A percentile compares a stretch with the other conserved stretches of the same genome.
These are phyloP conservation scores for Drosophila sulfurigaster DNA, from an alignment of 1,140 invertebrate species.

Conservation along the genomic window DNA sequence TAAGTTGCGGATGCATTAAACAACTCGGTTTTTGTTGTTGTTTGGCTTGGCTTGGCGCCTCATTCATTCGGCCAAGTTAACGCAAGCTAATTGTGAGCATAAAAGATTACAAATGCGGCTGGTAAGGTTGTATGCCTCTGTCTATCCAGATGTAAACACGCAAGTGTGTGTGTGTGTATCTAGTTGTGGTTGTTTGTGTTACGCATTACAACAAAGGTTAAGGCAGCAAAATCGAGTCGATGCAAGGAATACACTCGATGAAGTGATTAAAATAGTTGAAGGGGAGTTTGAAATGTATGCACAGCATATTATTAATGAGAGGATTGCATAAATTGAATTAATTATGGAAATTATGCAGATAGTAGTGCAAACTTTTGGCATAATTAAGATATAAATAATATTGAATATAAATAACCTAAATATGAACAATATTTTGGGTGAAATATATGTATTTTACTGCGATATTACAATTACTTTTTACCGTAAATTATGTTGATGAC, in stretches of 20 bases:
- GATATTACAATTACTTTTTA: too few relatives aligned
- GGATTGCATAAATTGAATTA: too few relatives aligned
- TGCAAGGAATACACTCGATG: constrained; percentile 8
- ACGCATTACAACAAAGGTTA: constrained; percentile 3
- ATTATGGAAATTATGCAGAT: too few relatives aligned
- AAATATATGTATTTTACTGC: too few relatives aligned
- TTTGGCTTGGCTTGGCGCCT: constrained; percentile 19
- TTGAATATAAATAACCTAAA: too few relatives aligned
- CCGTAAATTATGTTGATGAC: too few relatives aligned
- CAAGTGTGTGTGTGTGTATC: not conserved
- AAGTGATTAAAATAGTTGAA: not conserved
- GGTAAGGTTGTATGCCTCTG: constrained; percentile 28
- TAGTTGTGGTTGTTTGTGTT: not conserved
- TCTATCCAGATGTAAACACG: constrained; percentile 25
- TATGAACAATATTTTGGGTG: too few relatives aligned
- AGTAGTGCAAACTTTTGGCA: too few relatives aligned
- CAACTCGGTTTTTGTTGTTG: constrained; percentile 7
- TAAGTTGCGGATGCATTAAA: constrained; percentile 32
- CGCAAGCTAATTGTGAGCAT: constrained; percentile 31
- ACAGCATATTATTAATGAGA: too few relatives aligned
- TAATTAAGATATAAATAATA: too few relatives aligned
- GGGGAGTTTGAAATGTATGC: too few relatives aligned
- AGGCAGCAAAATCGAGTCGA: not conserved
- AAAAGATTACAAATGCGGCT: constrained; percentile 31
- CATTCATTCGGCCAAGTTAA: constrained; percentile 10